phyloP scores from a whole-genome alignment of 2,888 invertebrate species.

The Drepana falcataria region DNA sequence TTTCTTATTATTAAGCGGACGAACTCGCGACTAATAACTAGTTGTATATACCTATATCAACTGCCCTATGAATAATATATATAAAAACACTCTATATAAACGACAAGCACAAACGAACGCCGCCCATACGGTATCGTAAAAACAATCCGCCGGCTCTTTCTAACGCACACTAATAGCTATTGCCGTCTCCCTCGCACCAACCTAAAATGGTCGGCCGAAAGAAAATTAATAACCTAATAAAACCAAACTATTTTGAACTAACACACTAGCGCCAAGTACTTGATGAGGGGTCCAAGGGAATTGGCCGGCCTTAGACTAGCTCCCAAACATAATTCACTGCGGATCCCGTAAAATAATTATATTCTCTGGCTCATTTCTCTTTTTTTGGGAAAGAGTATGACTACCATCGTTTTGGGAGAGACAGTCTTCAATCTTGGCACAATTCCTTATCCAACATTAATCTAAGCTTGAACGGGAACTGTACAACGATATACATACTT shows the following conservation, averaged over 20 bases:
- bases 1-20: too few relatives aligned
- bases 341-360: constrained; percentile 65
- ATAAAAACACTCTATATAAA: constrained; percentile 29
- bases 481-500: too few relatives aligned
- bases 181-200: constrained; percentile 32
- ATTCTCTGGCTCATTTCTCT: constrained; percentile 50
- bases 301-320: constrained; percentile 23
- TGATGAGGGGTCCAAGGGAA: constrained; percentile 10
- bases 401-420: constrained; percentile 8
- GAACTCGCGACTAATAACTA: too few relatives aligned
- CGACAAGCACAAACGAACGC: constrained; percentile 55
- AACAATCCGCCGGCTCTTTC: constrained; percentile 36
- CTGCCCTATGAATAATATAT: too few relatives aligned
- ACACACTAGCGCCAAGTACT: constrained; percentile 2
- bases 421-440: not conserved
- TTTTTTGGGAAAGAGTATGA: constrained; percentile 39
- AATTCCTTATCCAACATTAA: too few relatives aligned
- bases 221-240: constrained; percentile 51
- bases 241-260: constrained; percentile 34
- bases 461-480: too few relatives aligned
- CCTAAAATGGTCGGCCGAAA: constrained; percentile 41
- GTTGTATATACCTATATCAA: too few relatives aligned
- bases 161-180: constrained; percentile 43
- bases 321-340: constrained; percentile 58
- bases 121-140: constrained; percentile 48